These are phyloP conservation scores for Noctuana brunneofusca DNA, from an alignment of 2,888 invertebrate species.

Conservation along the genomic window DNA sequence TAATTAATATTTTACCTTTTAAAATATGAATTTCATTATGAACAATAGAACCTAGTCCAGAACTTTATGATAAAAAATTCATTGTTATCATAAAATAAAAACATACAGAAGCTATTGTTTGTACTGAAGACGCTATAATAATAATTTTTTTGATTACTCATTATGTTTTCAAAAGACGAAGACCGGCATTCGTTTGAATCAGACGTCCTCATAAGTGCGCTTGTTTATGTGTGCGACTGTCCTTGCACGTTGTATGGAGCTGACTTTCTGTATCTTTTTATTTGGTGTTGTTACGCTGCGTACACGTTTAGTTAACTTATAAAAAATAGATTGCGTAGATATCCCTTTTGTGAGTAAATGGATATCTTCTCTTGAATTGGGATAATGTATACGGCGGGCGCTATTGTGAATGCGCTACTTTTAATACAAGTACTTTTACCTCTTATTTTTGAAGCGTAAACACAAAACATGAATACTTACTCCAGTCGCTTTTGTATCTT, in stretches of 20 bases:
- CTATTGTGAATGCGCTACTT: neutral
- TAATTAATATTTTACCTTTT: no score
- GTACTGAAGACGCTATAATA: no score
- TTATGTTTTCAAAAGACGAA: no score
- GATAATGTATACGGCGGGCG: conserved; percentile 2
- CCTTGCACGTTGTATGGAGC: no score
- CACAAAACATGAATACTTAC: conserved; percentile 40
- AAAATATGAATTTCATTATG: neutral
- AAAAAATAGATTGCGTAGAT: neutral
- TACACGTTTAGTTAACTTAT: neutral
- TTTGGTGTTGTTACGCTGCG: no score
- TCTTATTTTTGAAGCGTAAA: conserved; percentile 14
- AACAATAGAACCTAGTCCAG: conserved; percentile 34
- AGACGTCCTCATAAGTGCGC: no score
- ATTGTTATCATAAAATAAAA: no score
- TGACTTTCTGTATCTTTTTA: no score
- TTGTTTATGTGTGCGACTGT: no score
- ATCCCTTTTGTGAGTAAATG: neutral
- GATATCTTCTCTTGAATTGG: neutral
- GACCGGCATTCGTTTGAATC: no score
- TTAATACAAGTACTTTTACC: conserved; percentile 7
- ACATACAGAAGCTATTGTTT: no score
- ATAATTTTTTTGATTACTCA: no score
- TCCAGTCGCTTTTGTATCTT: conserved; percentile 43
- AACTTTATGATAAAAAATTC: conserved; percentile 5